Base-by-base conservation (phyloP, 2,888 invertebrate genomes). In the Tetramorium bicarinatum region DNA sequence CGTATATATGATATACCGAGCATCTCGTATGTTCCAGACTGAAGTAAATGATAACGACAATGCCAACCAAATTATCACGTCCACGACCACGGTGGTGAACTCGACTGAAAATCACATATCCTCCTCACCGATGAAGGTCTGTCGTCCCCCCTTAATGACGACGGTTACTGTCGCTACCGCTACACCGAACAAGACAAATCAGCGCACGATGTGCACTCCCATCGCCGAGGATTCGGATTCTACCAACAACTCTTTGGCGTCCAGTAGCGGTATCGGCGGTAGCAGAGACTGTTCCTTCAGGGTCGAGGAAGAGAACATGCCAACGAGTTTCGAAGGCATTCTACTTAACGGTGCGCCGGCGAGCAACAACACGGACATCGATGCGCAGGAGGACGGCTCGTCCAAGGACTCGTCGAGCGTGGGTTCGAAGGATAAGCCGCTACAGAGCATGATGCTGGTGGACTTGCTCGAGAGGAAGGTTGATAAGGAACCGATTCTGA, bases 391-490 rank as follows among this genome's bases (percentile, higher is more conserved):
- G 52, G 96, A 96, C 69, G 93, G 94, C 9, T 95, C 95, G 2
- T 96, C 96, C 75, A 96, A 96, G 93, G 96, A 95, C 82, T 95
- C 95, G 0, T 93, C 93, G 52, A 93, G 93, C 61, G 84, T 93
- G 4, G 84, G 91, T 21, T 92, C 93, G 1, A 94, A 94, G 93
- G 97, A 97, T 92, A 97, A 97, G 95, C 96, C 95, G 0, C 90
- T 96, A 72, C 94, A 94, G 59, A 93, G 92, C 47, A 93, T 95
- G 93, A 97, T 98, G 97, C 95, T 98, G 66, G 98, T 98, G 0
- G 98, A 98, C 94, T 95, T 98, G 74, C 95, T 98, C 4, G 98
- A 98, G 93, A 97, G 97, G 92, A 98, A 97, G 93, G 95, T 96
- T 15, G 96, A 96, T 69, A 96, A 96, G 83, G 96, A 96, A 77